phyloP scores from a whole-genome alignment of 2,113 vertebrate genomes.

The Amblyopsis rosae region DNA sequence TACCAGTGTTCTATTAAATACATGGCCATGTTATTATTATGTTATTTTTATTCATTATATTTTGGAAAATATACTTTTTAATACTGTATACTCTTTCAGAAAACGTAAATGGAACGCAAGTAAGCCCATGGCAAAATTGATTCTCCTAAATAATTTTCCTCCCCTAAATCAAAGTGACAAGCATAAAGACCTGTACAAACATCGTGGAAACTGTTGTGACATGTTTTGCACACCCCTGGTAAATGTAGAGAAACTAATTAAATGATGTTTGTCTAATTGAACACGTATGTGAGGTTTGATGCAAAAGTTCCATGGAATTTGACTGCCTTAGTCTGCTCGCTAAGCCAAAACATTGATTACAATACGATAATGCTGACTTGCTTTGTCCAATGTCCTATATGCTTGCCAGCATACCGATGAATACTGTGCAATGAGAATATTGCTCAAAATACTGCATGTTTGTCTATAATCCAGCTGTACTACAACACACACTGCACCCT shows the following conservation, averaged over 20 bases:
- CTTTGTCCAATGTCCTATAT: conserved; percentile 81
- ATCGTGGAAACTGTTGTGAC: not conserved
- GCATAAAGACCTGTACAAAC: not conserved
- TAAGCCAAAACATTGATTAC: conserved; percentile 92
- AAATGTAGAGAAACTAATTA: not conserved
- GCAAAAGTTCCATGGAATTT: conserved; percentile 74
- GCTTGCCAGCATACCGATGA: conserved; percentile 89
- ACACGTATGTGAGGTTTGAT: conserved; percentile 71
- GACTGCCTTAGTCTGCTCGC: conserved; percentile 89
- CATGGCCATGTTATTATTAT: too few relatives aligned
- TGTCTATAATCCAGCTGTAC: too few relatives aligned
- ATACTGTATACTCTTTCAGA: too few relatives aligned
- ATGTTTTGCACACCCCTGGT: not conserved
- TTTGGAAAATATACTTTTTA: too few relatives aligned
- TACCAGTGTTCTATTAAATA: too few relatives aligned
- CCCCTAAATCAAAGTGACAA: not conserved
- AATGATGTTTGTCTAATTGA: not conserved
- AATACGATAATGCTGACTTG: conserved; percentile 94
- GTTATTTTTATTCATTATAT: too few relatives aligned
- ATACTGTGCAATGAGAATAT: conserved; percentile 33
- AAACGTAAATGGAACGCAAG: too few relatives aligned
- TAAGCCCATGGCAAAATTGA: not conserved
- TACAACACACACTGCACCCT: too few relatives aligned
- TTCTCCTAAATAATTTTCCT: too few relatives aligned
- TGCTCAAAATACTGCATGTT: too few relatives aligned